Evolutionary conservation across 2,113 vertebrate genomes (phyloP).

Genomic region (Microcebus tavaratra): DNA sequence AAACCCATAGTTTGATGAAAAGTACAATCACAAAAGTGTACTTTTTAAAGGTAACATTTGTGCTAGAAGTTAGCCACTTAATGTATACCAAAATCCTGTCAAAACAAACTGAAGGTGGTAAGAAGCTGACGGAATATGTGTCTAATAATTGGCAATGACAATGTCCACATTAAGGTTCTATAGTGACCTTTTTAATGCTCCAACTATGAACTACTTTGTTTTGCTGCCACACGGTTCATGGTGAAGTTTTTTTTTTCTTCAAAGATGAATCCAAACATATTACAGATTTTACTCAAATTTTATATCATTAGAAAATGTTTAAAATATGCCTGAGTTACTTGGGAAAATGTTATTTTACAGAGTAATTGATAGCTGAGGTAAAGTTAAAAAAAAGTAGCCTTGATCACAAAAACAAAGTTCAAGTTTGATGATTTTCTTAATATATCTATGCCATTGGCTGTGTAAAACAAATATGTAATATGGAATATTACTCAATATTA

Average conservation of each 20-base stretch:
- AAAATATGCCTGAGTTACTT: background rate
- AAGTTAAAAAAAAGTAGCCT: background rate
- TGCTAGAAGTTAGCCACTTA: background rate
- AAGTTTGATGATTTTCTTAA: background rate
- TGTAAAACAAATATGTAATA: background rate
- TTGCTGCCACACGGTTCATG: background rate
- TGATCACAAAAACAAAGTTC: background rate
- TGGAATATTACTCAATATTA: background rate
- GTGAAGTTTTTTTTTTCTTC: background rate
- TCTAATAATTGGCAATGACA: background rate
- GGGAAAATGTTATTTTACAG: background rate
- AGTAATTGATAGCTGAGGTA: background rate
- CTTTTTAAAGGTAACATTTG: background rate
- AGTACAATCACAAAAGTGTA: background rate
- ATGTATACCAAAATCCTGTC: background rate
- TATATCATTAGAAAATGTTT: background rate
- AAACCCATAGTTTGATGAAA: slow-evolving; percentile 8
- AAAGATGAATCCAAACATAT: background rate
- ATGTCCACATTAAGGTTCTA: background rate
- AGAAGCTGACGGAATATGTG: background rate
- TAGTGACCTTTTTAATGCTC: background rate
- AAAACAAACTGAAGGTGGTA: background rate
- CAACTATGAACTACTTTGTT: background rate
- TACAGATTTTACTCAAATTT: background rate
- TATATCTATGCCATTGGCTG: background rate